These are phyloP conservation scores for Pyrochroa serraticornis DNA, from an alignment of 2,888 invertebrate species.

Conservation along the genomic window DNA sequence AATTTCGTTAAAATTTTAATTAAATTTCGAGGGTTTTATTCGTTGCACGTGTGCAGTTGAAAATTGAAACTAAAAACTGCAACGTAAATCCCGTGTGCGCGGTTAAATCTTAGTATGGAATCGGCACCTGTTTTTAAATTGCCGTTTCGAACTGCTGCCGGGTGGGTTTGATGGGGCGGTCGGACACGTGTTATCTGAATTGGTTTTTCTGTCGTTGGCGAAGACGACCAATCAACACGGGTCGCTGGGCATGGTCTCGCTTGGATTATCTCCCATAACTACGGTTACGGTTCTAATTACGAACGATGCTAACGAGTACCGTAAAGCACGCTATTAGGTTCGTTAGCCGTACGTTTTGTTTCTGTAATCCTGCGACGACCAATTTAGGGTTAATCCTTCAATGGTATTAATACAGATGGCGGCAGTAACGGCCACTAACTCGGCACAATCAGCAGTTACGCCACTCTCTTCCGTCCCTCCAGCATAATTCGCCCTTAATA, in stretches of 20 bases:
- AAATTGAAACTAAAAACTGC: too few relatives aligned
- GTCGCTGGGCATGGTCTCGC: not conserved
- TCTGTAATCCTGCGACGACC: conserved; percentile 33
- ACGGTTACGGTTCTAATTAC: conserved; percentile 42
- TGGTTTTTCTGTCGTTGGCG: too few relatives aligned
- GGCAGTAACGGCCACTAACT: conserved; percentile 26
- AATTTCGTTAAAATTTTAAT: too few relatives aligned
- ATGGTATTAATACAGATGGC: conserved; percentile 32
- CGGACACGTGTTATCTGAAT: too few relatives aligned
- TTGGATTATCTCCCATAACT: conserved; percentile 37
- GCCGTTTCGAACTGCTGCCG: conserved; percentile 17
- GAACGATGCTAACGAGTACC: conserved; percentile 40
- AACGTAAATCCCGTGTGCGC: too few relatives aligned
- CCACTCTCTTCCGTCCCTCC: conserved; percentile 6
- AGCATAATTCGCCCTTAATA: conserved; percentile 18
- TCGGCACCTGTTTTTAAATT: conserved; percentile 15
- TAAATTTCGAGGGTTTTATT: too few relatives aligned
- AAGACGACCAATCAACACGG: too few relatives aligned
- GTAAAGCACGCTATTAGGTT: conserved; percentile 47
- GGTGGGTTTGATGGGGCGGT: conserved; percentile 13
- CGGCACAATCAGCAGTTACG: conserved; percentile 27
- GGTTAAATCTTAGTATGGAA: too few relatives aligned
- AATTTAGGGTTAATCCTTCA: conserved; percentile 38
- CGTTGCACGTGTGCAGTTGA: too few relatives aligned
- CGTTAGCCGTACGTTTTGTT: conserved; percentile 44